A percentile compares a stretch with the other conserved stretches of the same genome.
Conservation (phyloP, 2,113 vertebrate genomes). For the Poeciliopsis prolifica region DNA sequence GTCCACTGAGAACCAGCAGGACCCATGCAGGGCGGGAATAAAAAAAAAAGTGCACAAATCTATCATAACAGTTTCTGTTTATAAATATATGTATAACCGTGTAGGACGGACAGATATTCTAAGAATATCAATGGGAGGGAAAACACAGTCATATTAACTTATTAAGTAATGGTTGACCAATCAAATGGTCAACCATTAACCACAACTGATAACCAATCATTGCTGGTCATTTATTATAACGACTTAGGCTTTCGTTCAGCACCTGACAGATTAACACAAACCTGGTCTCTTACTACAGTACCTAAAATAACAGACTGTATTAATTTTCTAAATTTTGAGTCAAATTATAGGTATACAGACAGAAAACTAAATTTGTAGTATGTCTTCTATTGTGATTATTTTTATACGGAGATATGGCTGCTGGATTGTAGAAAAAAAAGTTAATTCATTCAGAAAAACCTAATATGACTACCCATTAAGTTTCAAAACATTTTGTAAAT, state of each 20-base stretch:
- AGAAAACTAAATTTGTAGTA: too few species aligned
- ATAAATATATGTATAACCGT: neutral
- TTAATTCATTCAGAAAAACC: too few species aligned
- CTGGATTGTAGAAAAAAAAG: too few species aligned
- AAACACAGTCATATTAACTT: neutral
- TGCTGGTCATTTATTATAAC: neutral
- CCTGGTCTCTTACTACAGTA: neutral
- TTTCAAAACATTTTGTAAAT: too few species aligned
- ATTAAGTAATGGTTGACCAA: neutral
- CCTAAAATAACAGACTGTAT: too few species aligned
- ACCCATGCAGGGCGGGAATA: conserved; percentile 12
- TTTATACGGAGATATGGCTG: too few species aligned
- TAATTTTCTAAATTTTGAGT: too few species aligned
- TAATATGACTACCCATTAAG: too few species aligned
- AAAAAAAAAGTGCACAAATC: neutral
- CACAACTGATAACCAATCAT: neutral
- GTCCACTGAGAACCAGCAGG: conserved; percentile 56
- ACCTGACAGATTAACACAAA: neutral
- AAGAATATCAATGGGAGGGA: neutral
- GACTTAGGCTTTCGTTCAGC: neutral
- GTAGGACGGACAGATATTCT: neutral
- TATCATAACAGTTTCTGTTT: conserved; percentile 5
- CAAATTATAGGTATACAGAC: too few species aligned
- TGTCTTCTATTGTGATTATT: too few species aligned
- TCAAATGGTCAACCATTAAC: too few species aligned